Percentiles rank a stretch among this genome's conserved stretches.
Evolutionary conservation across 1,140 invertebrate genomes (phyloP).

Genomic region (Araneus ventricosus): DNA sequence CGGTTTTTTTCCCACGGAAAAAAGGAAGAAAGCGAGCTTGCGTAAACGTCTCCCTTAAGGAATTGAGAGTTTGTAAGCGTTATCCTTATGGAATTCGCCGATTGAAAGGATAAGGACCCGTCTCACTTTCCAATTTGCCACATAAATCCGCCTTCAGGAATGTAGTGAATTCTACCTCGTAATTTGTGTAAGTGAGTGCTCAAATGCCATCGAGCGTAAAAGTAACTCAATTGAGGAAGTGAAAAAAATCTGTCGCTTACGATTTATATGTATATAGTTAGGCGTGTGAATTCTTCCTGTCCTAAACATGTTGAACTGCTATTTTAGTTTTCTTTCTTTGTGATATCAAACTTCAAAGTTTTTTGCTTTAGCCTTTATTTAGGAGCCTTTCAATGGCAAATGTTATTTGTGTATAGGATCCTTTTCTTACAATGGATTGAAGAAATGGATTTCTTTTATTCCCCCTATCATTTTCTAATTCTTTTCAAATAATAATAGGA

Average conservation of each 20-base stretch:
- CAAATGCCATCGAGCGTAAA: neutral
- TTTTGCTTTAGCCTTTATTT: no score
- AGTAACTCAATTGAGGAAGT: constrained; percentile 2
- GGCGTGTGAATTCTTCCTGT: neutral
- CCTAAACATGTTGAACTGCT: neutral
- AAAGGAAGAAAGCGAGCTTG: neutral
- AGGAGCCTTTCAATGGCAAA: no score
- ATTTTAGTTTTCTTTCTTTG: neutral
- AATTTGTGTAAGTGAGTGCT: neutral
- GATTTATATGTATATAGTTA: neutral
- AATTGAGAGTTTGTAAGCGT: neutral
- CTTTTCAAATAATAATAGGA: no score
- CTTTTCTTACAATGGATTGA: no score
- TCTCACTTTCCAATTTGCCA: neutral
- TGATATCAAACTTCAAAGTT: no score
- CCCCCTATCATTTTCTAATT: no score
- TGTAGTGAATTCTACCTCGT: neutral
- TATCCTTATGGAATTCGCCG: constrained; percentile 5
- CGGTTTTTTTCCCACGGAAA: neutral
- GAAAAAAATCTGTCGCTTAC: neutral
- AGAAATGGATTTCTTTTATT: no score
- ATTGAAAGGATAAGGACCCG: neutral
- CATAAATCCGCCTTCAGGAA: constrained; percentile 10
- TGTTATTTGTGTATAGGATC: no score
- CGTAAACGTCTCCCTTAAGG: constrained; percentile 20